phyloP scores from a whole-genome alignment of 2,797 vertebrate species.

The Pampus argenteus region DNA sequence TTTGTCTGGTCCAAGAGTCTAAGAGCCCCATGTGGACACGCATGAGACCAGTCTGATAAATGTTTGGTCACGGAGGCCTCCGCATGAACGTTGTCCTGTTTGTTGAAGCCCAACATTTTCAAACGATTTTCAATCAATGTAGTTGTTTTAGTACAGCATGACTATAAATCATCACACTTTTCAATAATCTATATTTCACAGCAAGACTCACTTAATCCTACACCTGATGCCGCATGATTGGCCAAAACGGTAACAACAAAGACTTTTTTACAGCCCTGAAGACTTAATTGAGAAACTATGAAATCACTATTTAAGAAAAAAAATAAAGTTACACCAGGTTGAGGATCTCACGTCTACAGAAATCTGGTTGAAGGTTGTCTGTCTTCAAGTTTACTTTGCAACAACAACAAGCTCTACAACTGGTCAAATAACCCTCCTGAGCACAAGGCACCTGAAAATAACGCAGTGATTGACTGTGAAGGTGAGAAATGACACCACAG shows the following conservation, averaged over 20 bases:
- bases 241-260: background rate
- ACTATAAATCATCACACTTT: background rate
- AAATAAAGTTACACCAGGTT: background rate
- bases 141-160: background rate
- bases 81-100: background rate
- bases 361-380: background rate
- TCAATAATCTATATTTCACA: background rate
- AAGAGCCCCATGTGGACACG: background rate
- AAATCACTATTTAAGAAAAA: background rate
- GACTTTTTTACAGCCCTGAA: background rate
- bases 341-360: background rate
- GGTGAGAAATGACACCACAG: conserved; percentile 20
- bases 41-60: background rate
- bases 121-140: background rate
- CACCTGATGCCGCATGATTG: background rate
- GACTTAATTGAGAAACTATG: background rate
- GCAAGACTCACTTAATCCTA: background rate
- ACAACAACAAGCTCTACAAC: background rate
- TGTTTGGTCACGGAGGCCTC: background rate
- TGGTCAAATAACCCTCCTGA: background rate
- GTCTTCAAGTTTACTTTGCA: background rate
- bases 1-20: background rate
- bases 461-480: background rate
- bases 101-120: background rate
- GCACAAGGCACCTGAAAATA: background rate